phyloP scores from a whole-genome alignment of 2,888 invertebrate species.

The Belgica antarctica region DNA sequence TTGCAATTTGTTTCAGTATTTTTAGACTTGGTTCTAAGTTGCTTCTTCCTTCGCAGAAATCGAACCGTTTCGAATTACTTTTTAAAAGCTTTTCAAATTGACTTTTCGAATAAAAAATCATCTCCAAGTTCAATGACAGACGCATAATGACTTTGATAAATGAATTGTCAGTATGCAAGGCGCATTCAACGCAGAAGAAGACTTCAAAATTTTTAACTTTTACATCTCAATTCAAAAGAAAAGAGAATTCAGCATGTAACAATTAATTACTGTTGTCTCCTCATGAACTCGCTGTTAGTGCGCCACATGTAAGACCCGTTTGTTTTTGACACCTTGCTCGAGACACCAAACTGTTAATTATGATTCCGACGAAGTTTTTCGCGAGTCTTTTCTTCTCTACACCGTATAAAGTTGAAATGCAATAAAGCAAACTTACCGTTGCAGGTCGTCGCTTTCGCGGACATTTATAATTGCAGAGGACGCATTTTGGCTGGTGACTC shows the following conservation, averaged over 20 bases:
- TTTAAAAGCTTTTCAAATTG: neutral
- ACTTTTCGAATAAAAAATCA: neutral
- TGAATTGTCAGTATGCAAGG: neutral
- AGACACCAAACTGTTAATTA: slow-evolving; percentile 7
- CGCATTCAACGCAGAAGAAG: neutral
- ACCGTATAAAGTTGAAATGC: no score
- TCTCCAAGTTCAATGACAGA: slow-evolving; percentile 34
- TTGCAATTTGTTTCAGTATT: slow-evolving; percentile 24
- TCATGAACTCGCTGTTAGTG: no score
- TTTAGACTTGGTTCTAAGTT: no score
- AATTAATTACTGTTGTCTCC: no score
- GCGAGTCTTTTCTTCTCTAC: neutral
- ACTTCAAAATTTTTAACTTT: neutral
- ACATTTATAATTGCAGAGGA: slow-evolving; percentile 66
- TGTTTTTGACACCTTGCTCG: neutral
- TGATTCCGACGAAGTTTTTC: neutral
- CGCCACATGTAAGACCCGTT: neutral
- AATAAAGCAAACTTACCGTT: slow-evolving; percentile 45
- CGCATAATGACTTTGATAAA: slow-evolving; percentile 5
- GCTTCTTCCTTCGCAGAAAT: no score
- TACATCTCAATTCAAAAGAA: neutral
- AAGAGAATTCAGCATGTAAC: no score
- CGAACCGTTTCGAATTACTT: no score
- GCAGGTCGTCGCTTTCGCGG: slow-evolving; percentile 50
- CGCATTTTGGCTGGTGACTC: slow-evolving; percentile 68